Evolutionary conservation across 92 coral and sea anemone genomes (phyloP), one percentile per base, ranked within the genome.

Genomic region (Umimayanthus chanpuru): DNA sequence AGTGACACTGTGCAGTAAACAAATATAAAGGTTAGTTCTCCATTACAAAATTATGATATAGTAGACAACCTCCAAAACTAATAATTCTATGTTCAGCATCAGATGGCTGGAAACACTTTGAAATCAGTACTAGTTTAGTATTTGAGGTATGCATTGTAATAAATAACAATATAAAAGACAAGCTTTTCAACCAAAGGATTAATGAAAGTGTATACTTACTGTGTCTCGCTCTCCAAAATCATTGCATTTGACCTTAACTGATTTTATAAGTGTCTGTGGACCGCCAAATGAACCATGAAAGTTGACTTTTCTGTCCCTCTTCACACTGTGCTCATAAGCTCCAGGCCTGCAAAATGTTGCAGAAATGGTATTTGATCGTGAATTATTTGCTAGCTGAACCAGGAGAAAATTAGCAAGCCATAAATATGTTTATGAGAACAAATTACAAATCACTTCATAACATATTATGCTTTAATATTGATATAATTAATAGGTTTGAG

Each of bases 251-350:
- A 97, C 93, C 61, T 90, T 89, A 15, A 97, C 98, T 30, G 99
- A 96, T 28, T 94, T 93, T 29, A 97, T 92, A 18, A 97, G 91
- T 8, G 97, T 94, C 68, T 97, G 99, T 23, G 96, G 99, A 1
- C 99, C 99, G 44, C 99, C 99, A 95, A 97, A 97, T 15, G 98
- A 88, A 10, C 99, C 99, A 90, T 91, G 97, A 87, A 92, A 97
- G 44, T 97, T 94, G 40, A 97, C 94, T 81, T 95, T 94, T 85
- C 99, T 93, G 77, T 97, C 91, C 47, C 92, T 90, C 18, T 88
- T 77, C 36, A 96, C 97, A 85, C 89, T 90, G 82, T 95, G 96
- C 81, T 94, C 98, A 77, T 97, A 97, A 15, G 98, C 89, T 29
- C 99, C 99, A 21, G 99, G 97, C 47, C 99, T 97, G 87, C 10